Base-by-base conservation (phyloP, 2,797 vertebrate genomes). In the Adrianichthys oophorus region DNA sequence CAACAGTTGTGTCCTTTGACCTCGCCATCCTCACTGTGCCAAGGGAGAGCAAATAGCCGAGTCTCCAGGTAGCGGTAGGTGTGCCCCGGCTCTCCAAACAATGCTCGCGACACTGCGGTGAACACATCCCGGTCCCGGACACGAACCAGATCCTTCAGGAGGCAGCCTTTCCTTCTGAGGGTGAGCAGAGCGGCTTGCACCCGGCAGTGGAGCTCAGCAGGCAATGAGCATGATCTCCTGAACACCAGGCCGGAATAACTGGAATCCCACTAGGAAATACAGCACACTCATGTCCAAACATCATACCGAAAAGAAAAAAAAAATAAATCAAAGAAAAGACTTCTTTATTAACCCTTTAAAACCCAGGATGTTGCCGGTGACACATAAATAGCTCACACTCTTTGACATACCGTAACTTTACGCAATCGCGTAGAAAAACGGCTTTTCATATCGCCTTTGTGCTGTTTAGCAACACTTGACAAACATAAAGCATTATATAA, bases 41-140 rank as follows among this genome's bases (percentile, higher is more conserved):
- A 99, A 47, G 96, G 97, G 50, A 98, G 93, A 12, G 97, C 90
- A 79, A 99, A 99, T 64, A 99, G 93, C 71, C 96, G 93, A 0
- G 96, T 99, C 82, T 95, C 95, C 87, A 98, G 91, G 68, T 98
- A 99, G 69, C 95, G 95, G 73, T 99, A 98, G 56, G 97, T 99
- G 82, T 88, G 93, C 50, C 97, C 96, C 0, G 95, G 94, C 61
- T 94, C 89, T 32, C 97, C 97, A 59, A 99, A 90, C 65, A 99
- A 93, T 69, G 94, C 89, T 29, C 96, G 93, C 1, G 94, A 97
- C 47, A 99, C 95, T 0, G 94, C 90, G 0, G 96, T 99, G 82
- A 98, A 89, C n/a, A 98, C 86, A 56, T 98, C 96, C 66, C 95
- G 95, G 64, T 93, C 95, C 52, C 97, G 95, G 67, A 99, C 89